Conservation (phyloP, 1,140 invertebrate genomes). For the Bicyclus anynana region DNA sequence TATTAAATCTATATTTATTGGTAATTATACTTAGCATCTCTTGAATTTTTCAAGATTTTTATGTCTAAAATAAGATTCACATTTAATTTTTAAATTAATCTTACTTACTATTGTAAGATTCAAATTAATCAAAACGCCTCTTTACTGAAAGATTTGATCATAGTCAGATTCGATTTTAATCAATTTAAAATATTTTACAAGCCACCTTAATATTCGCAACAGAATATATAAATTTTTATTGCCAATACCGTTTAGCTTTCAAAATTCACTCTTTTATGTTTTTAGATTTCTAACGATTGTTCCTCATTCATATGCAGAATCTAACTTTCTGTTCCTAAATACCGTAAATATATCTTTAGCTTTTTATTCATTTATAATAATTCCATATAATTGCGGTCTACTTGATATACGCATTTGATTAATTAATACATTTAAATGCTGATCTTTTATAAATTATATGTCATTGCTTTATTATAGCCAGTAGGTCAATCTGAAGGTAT, state of each 20-base stretch:
- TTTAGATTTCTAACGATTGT: conserved; percentile 14
- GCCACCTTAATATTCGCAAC: background rate
- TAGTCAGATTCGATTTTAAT: background rate
- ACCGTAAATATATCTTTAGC: background rate
- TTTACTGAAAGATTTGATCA: too few species aligned
- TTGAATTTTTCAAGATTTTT: too few species aligned
- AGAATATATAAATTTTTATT: conserved; percentile 9
- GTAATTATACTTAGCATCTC: too few species aligned
- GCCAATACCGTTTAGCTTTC: conserved; percentile 7
- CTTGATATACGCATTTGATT: background rate
- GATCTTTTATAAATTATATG: too few species aligned
- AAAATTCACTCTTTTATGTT: conserved; percentile 5
- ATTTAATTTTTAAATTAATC: too few species aligned
- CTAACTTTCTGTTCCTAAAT: conserved; percentile 17
- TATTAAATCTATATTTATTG: too few species aligned
- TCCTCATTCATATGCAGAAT: conserved; percentile 18
- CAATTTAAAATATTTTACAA: background rate
- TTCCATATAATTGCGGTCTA: background rate
- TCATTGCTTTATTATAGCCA: too few species aligned
- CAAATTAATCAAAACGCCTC: too few species aligned
- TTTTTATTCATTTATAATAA: background rate
- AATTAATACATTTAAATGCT: background rate
- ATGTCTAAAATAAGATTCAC: too few species aligned
- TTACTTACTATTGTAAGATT: too few species aligned
- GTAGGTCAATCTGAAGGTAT: too few species aligned